Percentiles rank a stretch among this genome's conserved stretches.
Conservation (phyloP, 1,140 invertebrate genomes). For the Spodoptera litura region DNA sequence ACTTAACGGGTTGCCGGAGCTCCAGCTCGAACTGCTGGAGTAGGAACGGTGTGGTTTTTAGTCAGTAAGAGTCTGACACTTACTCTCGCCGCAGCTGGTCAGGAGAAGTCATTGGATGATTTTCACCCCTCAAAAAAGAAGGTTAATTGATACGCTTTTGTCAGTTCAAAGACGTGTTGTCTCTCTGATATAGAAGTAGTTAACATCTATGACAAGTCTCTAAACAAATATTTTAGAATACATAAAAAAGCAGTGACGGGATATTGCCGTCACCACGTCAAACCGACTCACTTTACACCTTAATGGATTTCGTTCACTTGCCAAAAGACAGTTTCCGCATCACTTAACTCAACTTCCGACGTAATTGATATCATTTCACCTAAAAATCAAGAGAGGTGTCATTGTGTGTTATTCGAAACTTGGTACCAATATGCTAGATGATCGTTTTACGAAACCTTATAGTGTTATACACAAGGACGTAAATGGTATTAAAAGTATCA, state of each 20-base stretch:
- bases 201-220: constrained; percentile 3
- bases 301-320: constrained; percentile 71
- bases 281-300: constrained; percentile 71
- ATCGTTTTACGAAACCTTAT: constrained; percentile 60
- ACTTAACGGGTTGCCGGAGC: no score
- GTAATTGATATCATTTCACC: constrained; percentile 78
- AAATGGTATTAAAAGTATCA: constrained; percentile 38
- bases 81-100: no score
- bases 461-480: constrained; percentile 30
- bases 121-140: no score
- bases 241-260: constrained; percentile 37
- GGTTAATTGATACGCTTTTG: no score
- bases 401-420: constrained; percentile 59
- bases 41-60: no score
- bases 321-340: constrained; percentile 76
- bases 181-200: no score
- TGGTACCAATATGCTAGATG: constrained; percentile 50
- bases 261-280: constrained; percentile 63
- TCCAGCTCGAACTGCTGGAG: no score
- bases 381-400: constrained; percentile 72
- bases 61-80: no score
- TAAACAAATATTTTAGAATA: constrained; percentile 26
- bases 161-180: no score
- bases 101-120: no score
- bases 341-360: constrained; percentile 77